Base-by-base conservation (phyloP, 2,888 invertebrate genomes). In the Orchesella flavescens region DNA sequence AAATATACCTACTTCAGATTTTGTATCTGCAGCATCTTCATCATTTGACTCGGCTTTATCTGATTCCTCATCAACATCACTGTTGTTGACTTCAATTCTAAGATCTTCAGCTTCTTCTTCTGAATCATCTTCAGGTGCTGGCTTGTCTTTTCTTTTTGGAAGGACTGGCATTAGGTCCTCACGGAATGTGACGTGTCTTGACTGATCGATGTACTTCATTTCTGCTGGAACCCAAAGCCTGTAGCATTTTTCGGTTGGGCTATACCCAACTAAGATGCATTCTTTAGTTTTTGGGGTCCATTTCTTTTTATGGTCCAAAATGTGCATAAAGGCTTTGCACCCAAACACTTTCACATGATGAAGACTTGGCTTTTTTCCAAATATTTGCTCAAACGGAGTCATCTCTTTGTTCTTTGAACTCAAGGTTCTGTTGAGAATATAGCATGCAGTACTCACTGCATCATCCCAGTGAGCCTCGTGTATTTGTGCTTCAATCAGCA, bases 391-490 rank as follows among this genome's bases (percentile, higher is more conserved):
- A 75, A 79, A 88, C 0, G 83, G 83, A 0, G 88, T 88, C 24
- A 63, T 78, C 15, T 71, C 68, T 4, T 10, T 43, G 43, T 79
- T 83, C 24, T 13, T 69, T 0, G 59, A 59, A 43, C 21, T 77
- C 9, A 86, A 63, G 1, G 72, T 87, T 72, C 89, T 71, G 76
- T 90, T 90, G 15, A 89, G 76, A 12, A 89, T 19, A 80, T 90
- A 89, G 5, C 88, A 88, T 7, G 89, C 89, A n/a, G 89, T 89
- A 49, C 87, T 88, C 1, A 89, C 89, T 19, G 89, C 90, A 86
- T 90, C 89, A 10, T 89, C 89, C 90, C 90, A 90, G 49, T 89
- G 85, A 19, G 83, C 46, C 44, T 86, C 76, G 0, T 88, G 88
- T 43, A 90, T 53, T 53, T 88, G 77, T 43, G 87, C 86, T 17